Percentiles rank a stretch among this genome's conserved stretches.
Conservation (phyloP, 1,140 invertebrate genomes). For the Diorhabda carinulata region DNA sequence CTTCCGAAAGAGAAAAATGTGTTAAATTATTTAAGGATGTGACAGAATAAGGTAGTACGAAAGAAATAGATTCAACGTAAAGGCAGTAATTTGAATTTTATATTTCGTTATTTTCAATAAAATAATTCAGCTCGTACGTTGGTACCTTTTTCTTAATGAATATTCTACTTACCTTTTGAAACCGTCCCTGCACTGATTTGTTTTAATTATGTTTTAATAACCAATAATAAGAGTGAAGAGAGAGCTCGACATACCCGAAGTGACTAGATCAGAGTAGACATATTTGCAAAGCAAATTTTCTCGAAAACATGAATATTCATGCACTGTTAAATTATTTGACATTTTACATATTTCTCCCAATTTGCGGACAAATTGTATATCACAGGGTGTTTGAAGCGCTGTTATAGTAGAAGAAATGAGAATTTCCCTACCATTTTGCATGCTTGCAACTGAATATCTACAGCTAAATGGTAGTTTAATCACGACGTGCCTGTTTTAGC, state of each 20-base stretch:
- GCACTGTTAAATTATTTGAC: conserved; percentile 21
- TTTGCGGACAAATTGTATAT: conserved; percentile 4
- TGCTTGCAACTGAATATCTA: not conserved
- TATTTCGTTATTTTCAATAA: too few relatives aligned
- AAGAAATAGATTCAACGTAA: too few relatives aligned
- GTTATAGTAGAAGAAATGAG: not conserved
- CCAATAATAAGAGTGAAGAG: conserved; percentile 27
- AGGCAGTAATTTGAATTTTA: too few relatives aligned
- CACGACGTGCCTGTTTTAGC: not conserved
- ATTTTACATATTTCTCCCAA: conserved; percentile 28
- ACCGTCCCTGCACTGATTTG: conserved; percentile 6
- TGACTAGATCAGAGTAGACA: conserved; percentile 20
- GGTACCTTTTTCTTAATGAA: too few relatives aligned
- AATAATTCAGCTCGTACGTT: too few relatives aligned
- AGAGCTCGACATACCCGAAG: not conserved
- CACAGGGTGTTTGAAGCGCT: not conserved
- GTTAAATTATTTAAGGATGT: too few relatives aligned
- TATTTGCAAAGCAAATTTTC: conserved; percentile 27
- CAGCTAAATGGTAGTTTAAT: not conserved
- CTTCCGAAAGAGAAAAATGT: too few relatives aligned
- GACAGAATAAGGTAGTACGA: too few relatives aligned
- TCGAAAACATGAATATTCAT: conserved; percentile 26
- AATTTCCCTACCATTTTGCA: not conserved
- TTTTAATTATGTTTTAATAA: conserved; percentile 31
- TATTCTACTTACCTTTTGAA: not conserved